Evolutionary conservation across 1,140 invertebrate genomes (phyloP), one percentile per base, ranked within the genome.

Genomic region (Drosophila ficusphila): DNA sequence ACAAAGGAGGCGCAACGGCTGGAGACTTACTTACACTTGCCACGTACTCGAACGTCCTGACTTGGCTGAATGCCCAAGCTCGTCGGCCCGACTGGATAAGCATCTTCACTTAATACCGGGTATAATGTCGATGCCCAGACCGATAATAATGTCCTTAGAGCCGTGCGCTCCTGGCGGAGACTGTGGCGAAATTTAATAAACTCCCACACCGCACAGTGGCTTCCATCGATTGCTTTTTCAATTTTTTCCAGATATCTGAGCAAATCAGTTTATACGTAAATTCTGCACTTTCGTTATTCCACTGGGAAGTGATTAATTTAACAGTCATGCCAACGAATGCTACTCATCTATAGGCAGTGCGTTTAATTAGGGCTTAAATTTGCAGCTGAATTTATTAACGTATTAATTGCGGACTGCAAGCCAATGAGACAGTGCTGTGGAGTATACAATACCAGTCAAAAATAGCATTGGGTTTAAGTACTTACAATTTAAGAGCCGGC

Each of bases 31-130:
- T 70, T 70, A 57, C 62, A 70, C 62, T 79, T 75, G 53, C 61
- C 71, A 76, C 79, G 69, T 78, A 79, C 71, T 68, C 41, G 33
- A 53, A 61, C n/a, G 36, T 58, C 46, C 57, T 68, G 19, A 49
- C 31, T 27, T 51, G 29, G 52, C 47, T 75, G 36, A 19, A 34
- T 58, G 53, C 49, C 56, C 34, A 38, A 14, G 25, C 34, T 29
- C n/a, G 18, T 41, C 11, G 27, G 12, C 27, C 16, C 12, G 34
- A 51, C 52, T 72, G 72, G 79, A 86, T 86, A 86, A 88, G 82
- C 82, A 86, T 86, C 82, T 86, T 81, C 62, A 75, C 82, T 88
- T 86, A 86, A 86, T 86, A 68, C 77, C 72, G 73, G 71, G 82
- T 86, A 88, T 81, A 86, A 88, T 88, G 82, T 71, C 74, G 82